phyloP scores from a whole-genome alignment of 2,888 invertebrate species.

The Hemicrepidius hirtus region DNA sequence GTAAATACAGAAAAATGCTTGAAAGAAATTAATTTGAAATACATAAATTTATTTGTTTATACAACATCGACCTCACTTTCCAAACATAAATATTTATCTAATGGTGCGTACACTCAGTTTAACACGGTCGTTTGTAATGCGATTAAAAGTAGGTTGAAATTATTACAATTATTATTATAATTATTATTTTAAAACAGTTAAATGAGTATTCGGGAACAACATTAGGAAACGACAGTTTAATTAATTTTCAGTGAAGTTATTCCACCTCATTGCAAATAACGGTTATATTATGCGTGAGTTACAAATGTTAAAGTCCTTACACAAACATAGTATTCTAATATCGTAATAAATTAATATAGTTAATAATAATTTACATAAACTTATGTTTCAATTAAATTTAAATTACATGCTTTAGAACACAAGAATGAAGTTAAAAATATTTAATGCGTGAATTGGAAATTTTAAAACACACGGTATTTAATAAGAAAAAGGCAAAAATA shows the following conservation, averaged over 20 bases:
- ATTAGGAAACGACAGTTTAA: too few relatives aligned
- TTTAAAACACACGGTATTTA: constrained; percentile 1
- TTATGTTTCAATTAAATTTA: constrained; percentile 5
- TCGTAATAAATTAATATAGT: background rate
- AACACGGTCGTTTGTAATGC: background rate
- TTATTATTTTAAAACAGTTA: too few relatives aligned
- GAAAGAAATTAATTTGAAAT: too few relatives aligned
- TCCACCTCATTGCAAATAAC: too few relatives aligned
- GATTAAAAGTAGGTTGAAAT: constrained; percentile 1
- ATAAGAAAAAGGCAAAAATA: constrained; percentile 29
- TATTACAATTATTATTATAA: background rate
- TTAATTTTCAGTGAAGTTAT: too few relatives aligned
- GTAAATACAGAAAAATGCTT: too few relatives aligned
- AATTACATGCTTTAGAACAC: constrained; percentile 4
- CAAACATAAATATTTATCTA: too few relatives aligned
- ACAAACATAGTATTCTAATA: background rate
- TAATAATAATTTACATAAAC: constrained; percentile 1
- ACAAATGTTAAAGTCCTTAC: background rate
- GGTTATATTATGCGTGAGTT: background rate
- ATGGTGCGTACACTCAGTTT: background rate
- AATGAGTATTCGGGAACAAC: too few relatives aligned
- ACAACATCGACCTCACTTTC: too few relatives aligned
- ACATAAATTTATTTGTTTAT: too few relatives aligned
- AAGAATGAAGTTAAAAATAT: background rate
- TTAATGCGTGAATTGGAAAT: constrained; percentile 2